Percentiles rank a stretch among this genome's conserved stretches.
Evolutionary conservation across 1,140 invertebrate species (phyloP).

Genomic region (Drosophila subobscura): DNA sequence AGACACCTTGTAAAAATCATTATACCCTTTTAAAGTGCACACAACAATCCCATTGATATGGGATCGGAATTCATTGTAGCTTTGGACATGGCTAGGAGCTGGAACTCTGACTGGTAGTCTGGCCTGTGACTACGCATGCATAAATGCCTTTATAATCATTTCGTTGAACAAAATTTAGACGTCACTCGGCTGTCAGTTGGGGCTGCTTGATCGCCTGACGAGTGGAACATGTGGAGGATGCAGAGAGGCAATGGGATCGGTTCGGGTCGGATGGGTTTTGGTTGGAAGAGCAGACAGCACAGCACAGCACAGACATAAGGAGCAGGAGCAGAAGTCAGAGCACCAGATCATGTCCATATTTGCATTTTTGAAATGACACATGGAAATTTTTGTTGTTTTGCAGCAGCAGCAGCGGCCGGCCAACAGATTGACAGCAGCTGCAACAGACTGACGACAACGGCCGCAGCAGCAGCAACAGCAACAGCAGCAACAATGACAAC

Average conservation of each 20-base stretch:
- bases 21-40: neutral
- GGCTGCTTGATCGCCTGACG: slow-evolving; percentile 55
- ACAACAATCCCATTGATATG: slow-evolving; percentile 21
- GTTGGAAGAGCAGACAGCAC: slow-evolving; percentile 9
- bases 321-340: slow-evolving; percentile 27
- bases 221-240: slow-evolving; percentile 43
- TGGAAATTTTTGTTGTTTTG: slow-evolving; percentile 74
- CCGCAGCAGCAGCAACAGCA: slow-evolving; percentile 21
- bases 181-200: slow-evolving; percentile 73
- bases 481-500: slow-evolving; percentile 37
- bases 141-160: slow-evolving; percentile 82
- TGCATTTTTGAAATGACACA: slow-evolving; percentile 82
- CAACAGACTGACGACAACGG: slow-evolving; percentile 53
- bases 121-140: slow-evolving; percentile 67
- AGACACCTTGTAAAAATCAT: neutral
- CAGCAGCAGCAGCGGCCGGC: slow-evolving; percentile 57
- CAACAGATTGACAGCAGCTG: slow-evolving; percentile 82
- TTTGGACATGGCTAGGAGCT: slow-evolving; percentile 33
- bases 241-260: neutral
- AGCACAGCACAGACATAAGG: slow-evolving; percentile 21
- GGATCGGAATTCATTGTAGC: slow-evolving; percentile 10
- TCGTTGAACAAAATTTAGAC: slow-evolving; percentile 78
- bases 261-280: neutral
- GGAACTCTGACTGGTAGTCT: slow-evolving; percentile 13
- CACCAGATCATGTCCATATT: slow-evolving; percentile 80